Evolutionary conservation across 92 coral and sea anemone genomes (phyloP).

Genomic region (Isaurus tuberculatus): DNA sequence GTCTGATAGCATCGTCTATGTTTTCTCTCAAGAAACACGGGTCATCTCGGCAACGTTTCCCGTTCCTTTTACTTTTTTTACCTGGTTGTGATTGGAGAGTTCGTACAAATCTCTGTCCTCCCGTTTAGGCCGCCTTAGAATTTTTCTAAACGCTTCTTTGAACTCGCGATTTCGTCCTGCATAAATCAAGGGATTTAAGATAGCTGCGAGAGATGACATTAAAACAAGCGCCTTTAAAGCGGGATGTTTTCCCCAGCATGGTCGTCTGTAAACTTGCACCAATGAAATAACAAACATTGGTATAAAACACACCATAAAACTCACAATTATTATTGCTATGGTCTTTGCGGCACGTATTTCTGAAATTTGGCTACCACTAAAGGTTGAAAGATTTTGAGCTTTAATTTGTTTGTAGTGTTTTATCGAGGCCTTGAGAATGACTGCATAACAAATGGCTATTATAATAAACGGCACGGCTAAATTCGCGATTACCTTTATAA

Average conservation of each 20-base stretch:
- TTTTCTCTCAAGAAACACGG: too few relatives aligned
- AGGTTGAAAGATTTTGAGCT: neutral
- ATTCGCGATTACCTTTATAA: neutral
- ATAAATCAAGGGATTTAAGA: slow-evolving; percentile 34
- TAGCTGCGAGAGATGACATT: slow-evolving; percentile 4
- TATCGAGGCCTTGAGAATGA: slow-evolving; percentile 22
- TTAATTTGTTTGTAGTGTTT: slow-evolving; percentile 24
- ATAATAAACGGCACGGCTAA: slow-evolving; percentile 13
- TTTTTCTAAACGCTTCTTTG: slow-evolving; percentile 26
- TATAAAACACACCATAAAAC: slow-evolving; percentile 15
- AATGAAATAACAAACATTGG: slow-evolving; percentile 23
- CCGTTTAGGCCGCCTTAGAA: neutral
- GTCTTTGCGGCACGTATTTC: slow-evolving; percentile 47
- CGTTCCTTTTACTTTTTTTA: neutral
- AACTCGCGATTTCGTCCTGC: slow-evolving; percentile 12
- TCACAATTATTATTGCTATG: slow-evolving; percentile 9
- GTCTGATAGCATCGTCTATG: too few relatives aligned
- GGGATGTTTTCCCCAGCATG: slow-evolving; percentile 13
- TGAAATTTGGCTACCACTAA: neutral
- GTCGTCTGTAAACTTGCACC: neutral
- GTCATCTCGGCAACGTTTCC: neutral
- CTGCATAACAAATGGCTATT: slow-evolving; percentile 21
- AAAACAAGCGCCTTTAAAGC: neutral
- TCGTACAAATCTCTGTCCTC: neutral
- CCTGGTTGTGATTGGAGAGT: neutral